Percentiles rank a stretch among this genome's conserved stretches.
These are phyloP conservation scores for Lithosia quadra DNA, from an alignment of 2,888 invertebrate genomes.

Conservation along the genomic window DNA sequence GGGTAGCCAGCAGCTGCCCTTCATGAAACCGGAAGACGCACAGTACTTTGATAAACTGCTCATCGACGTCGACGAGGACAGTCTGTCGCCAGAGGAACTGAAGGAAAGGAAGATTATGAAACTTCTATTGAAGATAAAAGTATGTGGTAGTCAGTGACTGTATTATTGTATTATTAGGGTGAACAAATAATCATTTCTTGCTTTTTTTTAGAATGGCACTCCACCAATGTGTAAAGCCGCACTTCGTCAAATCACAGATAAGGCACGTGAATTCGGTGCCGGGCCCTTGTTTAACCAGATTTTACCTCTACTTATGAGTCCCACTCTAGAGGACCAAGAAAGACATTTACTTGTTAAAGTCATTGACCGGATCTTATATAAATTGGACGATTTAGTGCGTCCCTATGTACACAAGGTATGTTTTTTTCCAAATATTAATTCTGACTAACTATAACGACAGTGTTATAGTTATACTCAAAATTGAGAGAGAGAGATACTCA, in stretches of 20 bases:
- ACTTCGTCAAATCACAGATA: constrained; percentile 98
- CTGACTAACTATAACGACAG: no score
- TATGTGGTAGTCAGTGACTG: constrained; percentile 35
- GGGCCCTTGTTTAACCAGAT: constrained; percentile 99
- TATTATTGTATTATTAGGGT: not conserved
- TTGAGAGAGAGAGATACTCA: no score
- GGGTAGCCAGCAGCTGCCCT: constrained; percentile 95
- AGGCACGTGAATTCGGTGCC: constrained; percentile 99
- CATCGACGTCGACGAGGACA: constrained; percentile 98
- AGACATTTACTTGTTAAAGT: constrained; percentile 99
- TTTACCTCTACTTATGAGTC: constrained; percentile 99
- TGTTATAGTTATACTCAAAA: not conserved
- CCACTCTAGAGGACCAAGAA: constrained; percentile 99
- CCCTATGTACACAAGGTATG: constrained; percentile 98
- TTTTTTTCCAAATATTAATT: no score
- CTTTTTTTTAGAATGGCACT: constrained; percentile 92
- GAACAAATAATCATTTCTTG: not conserved
- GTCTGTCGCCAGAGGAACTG: constrained; percentile 97
- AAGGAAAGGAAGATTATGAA: constrained; percentile 99
- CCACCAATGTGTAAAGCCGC: constrained; percentile 99
- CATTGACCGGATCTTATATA: constrained; percentile 99
- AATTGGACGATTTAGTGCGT: constrained; percentile 98
- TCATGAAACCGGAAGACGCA: constrained; percentile 99
- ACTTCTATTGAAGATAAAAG: constrained; percentile 97
- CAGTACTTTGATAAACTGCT: constrained; percentile 99